Base-by-base conservation (phyloP, 92 coral and sea anemone species). In the Blastomussa wellsi region DNA sequence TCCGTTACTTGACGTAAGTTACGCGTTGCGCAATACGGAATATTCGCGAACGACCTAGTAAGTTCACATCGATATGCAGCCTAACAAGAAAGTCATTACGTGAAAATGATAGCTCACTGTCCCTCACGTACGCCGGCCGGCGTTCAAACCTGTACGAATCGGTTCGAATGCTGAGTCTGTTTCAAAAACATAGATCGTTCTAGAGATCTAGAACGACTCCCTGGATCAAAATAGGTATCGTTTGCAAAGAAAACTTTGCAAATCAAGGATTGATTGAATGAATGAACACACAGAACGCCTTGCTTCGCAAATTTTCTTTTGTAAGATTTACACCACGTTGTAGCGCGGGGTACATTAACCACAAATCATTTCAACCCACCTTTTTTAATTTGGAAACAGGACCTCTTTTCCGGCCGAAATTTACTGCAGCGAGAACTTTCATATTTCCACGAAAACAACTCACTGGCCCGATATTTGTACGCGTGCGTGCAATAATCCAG, bases 381-480 rank as follows among this genome's bases (percentile, higher is more conserved):
- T 22, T 0, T 31, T 37, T 67, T 65, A 80, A n/a, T 33, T 80
- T 67, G 35, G 2, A 41, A 36, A 22, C 62, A 28, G 35, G 67
- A 65, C 47, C 84, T 80, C 47, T 35, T 33, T 66, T 80, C 84
- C 84, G 84, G 84, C 26, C n/a, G 41, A 31, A 15, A 80, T 32
- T 80, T 29, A 35, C 16, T 20, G 13, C 32, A 29, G 15, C 33
- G 49, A 37, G 60, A 62, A 13, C 68, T 28, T 33, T 28, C 53
- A 2, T 44, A 29, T 80, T 80, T 39, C 44, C 65, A 48, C 57
- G 65, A 44, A 80, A 80, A 67, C 47, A 67, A 66, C 31, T 26
- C 17, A 16, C 64, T 1, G 15, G 42, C 16, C 22, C 16, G 32
- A 12, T 35, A 57, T 16, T 31, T 78, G 19, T 14, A 66, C 28